Conservation (phyloP, 1,140 invertebrate species). For the Eriocheir sinensis region DNA sequence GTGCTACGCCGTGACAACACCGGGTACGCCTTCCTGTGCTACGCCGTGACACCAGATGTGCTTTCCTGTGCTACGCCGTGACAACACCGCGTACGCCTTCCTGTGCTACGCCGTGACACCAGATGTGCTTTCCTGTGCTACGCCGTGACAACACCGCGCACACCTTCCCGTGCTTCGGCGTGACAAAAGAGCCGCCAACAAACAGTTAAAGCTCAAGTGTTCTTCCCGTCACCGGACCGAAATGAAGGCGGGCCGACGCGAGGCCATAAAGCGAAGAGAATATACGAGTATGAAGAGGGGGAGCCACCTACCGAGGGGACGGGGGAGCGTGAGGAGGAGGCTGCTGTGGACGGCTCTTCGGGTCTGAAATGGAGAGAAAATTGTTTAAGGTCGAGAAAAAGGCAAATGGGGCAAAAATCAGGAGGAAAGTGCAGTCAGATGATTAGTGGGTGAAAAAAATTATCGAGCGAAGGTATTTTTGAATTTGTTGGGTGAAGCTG, state of each 20-base stretch:
- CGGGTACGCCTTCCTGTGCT: too few species aligned
- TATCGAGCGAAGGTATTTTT: not conserved
- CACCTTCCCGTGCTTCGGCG: not conserved
- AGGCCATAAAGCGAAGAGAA: constrained; percentile 23
- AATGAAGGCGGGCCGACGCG: not conserved
- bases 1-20: too few species aligned
- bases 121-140: too few species aligned
- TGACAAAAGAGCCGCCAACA: constrained; percentile 14
- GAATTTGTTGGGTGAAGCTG: too few species aligned
- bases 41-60: too few species aligned
- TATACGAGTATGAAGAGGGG: constrained; percentile 13
- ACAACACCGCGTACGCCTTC: too few species aligned
- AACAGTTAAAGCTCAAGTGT: constrained; percentile 25
- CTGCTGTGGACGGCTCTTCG: not conserved
- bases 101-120: too few species aligned
- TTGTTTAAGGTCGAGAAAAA: not conserved
- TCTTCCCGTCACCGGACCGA: constrained; percentile 19
- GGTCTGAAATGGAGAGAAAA: not conserved
- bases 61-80: too few species aligned
- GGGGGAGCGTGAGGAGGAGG: not conserved
- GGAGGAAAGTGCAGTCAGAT: not conserved
- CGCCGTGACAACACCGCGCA: too few species aligned
- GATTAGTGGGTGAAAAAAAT: not conserved
- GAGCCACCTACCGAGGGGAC: not conserved
- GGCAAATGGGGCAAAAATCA: too few species aligned